A percentile compares a stretch with the other conserved stretches of the same genome.
Evolutionary conservation across 2,888 invertebrate genomes (phyloP).

Genomic region (Chrysotoxum bicinctum): DNA sequence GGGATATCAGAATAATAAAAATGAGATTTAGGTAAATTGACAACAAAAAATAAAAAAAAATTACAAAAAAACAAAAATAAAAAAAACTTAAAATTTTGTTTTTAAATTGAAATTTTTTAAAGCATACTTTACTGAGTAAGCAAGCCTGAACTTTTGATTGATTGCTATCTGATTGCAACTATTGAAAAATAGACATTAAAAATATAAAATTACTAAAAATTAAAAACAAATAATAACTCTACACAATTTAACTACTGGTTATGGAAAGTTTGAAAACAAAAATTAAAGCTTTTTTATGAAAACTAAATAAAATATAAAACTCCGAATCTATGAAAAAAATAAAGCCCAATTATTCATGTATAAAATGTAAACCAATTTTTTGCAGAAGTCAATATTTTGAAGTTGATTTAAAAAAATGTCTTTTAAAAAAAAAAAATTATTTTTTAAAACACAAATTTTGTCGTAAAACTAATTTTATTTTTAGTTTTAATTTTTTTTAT

Average conservation of each 20-base stretch:
- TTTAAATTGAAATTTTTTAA: too few species aligned
- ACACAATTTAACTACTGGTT: background rate
- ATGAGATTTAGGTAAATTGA: too few species aligned
- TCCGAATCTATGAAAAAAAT: background rate
- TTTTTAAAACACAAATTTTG: background rate
- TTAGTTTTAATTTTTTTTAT: slow-evolving; percentile 16
- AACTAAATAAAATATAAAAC: background rate
- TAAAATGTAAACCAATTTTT: background rate
- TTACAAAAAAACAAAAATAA: too few species aligned
- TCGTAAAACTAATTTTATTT: background rate
- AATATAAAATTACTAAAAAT: background rate
- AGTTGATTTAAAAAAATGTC: background rate
- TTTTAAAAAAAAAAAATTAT: background rate
- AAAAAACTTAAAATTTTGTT: too few species aligned
- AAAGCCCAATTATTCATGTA: background rate
- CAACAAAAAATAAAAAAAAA: too few species aligned
- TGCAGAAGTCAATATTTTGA: background rate
- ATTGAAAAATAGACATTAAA: background rate
- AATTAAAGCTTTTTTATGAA: background rate
- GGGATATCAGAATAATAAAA: too few species aligned
- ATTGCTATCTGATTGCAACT: background rate
- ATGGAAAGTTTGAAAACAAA: background rate
- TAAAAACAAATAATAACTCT: background rate
- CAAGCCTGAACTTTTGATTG: too few species aligned
- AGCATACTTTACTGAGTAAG: too few species aligned